phyloP scores from a whole-genome alignment of 1,140 invertebrate genomes.

The Onthophagus taurus region DNA sequence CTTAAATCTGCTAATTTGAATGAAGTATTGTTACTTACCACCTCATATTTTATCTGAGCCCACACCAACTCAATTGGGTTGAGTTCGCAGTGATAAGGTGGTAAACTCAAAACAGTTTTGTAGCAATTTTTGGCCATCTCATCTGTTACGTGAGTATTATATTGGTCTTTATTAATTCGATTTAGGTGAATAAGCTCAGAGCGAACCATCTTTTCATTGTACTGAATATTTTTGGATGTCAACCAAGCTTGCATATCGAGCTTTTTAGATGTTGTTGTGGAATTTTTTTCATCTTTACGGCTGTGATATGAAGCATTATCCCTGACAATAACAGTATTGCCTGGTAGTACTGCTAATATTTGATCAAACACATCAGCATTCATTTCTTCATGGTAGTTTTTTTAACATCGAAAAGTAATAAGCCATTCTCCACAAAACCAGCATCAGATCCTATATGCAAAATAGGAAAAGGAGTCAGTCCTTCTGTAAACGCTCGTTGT shows the following conservation, averaged over 20 bases:
- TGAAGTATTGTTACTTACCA: constrained; percentile 22
- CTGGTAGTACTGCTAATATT: background rate
- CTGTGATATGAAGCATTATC: constrained; percentile 17
- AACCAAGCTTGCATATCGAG: constrained; percentile 27
- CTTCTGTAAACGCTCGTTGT: constrained; percentile 22
- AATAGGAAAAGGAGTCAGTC: constrained; percentile 27
- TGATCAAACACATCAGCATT: background rate
- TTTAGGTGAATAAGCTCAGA: constrained; percentile 21
- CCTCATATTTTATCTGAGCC: constrained; percentile 32
- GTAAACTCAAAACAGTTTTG: constrained; percentile 21
- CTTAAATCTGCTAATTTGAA: constrained; percentile 14
- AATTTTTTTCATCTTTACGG: constrained; percentile 16
- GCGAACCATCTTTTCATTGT: constrained; percentile 14
- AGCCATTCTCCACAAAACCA: constrained; percentile 2
- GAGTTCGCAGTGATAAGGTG: constrained; percentile 25
- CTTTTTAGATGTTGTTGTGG: constrained; percentile 19
- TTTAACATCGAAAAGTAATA: background rate
- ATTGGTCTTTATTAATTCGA: constrained; percentile 15
- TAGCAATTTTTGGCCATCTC: constrained; percentile 17
- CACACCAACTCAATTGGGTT: constrained; percentile 28
- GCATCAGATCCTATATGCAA: background rate
- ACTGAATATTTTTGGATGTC: constrained; percentile 10
- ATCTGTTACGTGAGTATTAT: constrained; percentile 22
- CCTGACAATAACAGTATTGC: background rate
- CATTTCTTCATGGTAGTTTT: too few species aligned